Evolutionary conservation across 2,113 vertebrate species (phyloP).

Genomic region (Rallus limicola): DNA sequence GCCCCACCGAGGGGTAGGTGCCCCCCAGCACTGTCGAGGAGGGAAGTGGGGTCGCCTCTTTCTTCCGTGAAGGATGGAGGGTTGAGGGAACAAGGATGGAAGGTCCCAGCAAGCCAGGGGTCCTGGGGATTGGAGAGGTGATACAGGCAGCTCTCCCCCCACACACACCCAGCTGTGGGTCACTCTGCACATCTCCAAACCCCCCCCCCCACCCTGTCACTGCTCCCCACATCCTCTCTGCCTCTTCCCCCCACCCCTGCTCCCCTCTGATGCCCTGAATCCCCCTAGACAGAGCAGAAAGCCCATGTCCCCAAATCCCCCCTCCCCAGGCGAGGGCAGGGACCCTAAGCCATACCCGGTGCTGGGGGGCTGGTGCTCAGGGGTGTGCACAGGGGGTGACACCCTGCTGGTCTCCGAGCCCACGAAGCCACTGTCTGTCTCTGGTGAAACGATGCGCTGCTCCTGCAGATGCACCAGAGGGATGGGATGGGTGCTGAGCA

Average conservation of each 20-base stretch:
- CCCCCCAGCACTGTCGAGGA: not conserved
- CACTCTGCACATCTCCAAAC: not conserved
- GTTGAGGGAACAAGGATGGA: not conserved
- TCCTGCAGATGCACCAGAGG: constrained; percentile 69
- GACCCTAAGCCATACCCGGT: constrained; percentile 59
- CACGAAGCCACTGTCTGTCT: constrained; percentile 93
- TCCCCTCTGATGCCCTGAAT: constrained; percentile 78
- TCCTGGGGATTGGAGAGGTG: not conserved
- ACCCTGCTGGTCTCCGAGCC: constrained; percentile 87
- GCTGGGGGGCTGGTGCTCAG: constrained; percentile 70
- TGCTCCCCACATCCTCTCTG: rapidly evolving
- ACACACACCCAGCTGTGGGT: rapidly evolving
- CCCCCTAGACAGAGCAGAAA: not conserved
- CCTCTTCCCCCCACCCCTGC: not conserved
- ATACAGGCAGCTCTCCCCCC: not conserved
- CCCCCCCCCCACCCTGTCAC: rapidly evolving
- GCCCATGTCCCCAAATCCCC: rapidly evolving
- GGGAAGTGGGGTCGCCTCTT: not conserved
- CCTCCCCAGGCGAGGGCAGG: rapidly evolving
- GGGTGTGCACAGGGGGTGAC: constrained; percentile 76
- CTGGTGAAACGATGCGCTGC: constrained; percentile 85
- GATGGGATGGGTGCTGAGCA: not conserved
- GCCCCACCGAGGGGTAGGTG: not conserved
- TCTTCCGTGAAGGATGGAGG: not conserved
- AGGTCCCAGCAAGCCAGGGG: not conserved